Evolutionary conservation across 2,113 vertebrate species (phyloP).

Genomic region (Lagenorhynchus albirostris): DNA sequence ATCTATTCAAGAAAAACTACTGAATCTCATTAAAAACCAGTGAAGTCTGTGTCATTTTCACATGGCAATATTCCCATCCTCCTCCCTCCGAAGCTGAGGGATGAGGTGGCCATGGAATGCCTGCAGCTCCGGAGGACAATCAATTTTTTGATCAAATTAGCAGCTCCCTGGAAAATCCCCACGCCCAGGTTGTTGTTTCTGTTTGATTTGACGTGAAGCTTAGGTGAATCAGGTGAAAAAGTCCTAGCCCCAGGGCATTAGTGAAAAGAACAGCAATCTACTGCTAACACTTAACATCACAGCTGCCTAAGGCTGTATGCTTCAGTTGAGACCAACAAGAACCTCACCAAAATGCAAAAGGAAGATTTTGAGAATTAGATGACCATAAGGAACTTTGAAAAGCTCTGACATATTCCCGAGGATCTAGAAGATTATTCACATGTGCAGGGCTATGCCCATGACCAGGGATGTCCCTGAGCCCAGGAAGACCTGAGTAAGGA

Average conservation of each 20-base stretch:
- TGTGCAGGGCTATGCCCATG: too few species aligned
- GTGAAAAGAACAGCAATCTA: neutral
- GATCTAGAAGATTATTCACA: neutral
- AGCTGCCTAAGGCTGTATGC: neutral
- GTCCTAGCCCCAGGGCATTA: neutral
- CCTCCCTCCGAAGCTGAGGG: neutral
- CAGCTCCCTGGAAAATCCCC: neutral
- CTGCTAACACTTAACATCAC: neutral
- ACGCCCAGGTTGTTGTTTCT: neutral
- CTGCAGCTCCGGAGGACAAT: neutral
- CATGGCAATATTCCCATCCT: neutral
- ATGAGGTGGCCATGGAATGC: neutral
- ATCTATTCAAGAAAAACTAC: neutral
- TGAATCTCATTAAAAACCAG: neutral
- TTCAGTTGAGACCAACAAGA: neutral
- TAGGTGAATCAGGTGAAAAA: neutral
- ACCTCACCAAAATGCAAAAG: neutral
- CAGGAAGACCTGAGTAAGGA: neutral
- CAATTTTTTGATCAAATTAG: neutral
- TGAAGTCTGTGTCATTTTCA: neutral
- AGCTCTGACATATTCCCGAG: neutral
- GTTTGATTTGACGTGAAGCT: neutral
- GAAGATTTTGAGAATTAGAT: neutral
- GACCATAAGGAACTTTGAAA: neutral
- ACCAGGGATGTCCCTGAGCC: neutral